Base-by-base conservation (phyloP, 2,888 invertebrate genomes). In the Caenorhabditis macrosperma region DNA sequence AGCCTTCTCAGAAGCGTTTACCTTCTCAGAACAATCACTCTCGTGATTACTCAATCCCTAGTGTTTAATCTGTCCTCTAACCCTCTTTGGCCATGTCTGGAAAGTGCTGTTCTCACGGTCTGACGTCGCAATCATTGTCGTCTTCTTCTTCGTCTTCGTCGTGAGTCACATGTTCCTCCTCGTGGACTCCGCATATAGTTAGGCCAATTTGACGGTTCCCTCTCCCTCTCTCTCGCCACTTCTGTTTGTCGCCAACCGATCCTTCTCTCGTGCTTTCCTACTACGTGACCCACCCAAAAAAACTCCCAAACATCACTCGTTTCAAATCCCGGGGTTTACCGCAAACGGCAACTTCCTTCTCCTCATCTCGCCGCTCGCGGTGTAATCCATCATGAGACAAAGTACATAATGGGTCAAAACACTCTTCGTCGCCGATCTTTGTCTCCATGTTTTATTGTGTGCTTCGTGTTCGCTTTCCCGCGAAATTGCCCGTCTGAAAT, bases 321-420 rank as follows among this genome's bases (percentile, higher is more conserved):
- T 59, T 15, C 46, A 75, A 75, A 67, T 60, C 75, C 60, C 26
- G 35, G 54, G 66, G 66, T 60, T 75, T 75, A 75, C 55, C 61
- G 44, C n/a, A 38, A 59, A 75, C 60, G 59, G 50, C 60, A 67
- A 75, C 74, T 67, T 59, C 74, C 52, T 50, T 64, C 28, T 2
- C 54, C 6, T n/a, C 2, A 3, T 26, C n/a, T 41, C 28, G 44
- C n/a, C 57, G 5, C 57, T 30, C 54, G 28, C 52, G 35, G 4
- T 54, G 30, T 75, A 75, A 67, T 66, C 66, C 74, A 60, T 66
- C 64, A 66, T 71, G 54, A 61, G 71, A 63, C 52, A 66, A 54
- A 66, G 72, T 64, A 63, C 63, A 72, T 72, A 55, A 72, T 64
- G 72, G 72, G 63, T 63, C 72, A 72, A 63, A 72, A 72, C 72